These are phyloP conservation scores for Nothobranchius furzeri DNA, from an alignment of 2,113 vertebrate genomes.

Conservation along the genomic window DNA sequence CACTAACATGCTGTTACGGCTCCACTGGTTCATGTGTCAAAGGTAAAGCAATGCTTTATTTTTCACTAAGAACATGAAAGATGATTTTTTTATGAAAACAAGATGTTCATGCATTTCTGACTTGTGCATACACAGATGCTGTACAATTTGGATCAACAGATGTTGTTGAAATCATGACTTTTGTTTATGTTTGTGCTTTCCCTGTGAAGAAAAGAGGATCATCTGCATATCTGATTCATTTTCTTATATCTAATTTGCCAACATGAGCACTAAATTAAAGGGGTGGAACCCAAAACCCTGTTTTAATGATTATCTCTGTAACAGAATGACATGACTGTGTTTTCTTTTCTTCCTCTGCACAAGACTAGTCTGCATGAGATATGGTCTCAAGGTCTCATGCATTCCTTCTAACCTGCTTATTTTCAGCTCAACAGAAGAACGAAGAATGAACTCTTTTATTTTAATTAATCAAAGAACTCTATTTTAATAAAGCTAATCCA, in stretches of 20 bases:
- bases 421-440: too few relatives aligned
- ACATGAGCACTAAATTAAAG: constrained; percentile 50
- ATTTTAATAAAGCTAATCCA: too few relatives aligned
- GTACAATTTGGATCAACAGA: constrained; percentile 15
- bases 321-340: too few relatives aligned
- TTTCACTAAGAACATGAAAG: constrained; percentile 12
- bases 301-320: too few relatives aligned
- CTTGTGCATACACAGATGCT: constrained; percentile 10
- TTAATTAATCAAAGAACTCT: too few relatives aligned
- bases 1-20: constrained; percentile 1
- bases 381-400: too few relatives aligned
- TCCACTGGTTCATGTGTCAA: constrained; percentile 1
- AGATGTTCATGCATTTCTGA: not conserved
- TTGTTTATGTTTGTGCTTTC: constrained; percentile 32
- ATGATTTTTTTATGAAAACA: not conserved
- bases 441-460: too few relatives aligned
- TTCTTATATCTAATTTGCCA: constrained; percentile 29
- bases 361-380: too few relatives aligned
- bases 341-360: too few relatives aligned
- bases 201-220: constrained; percentile 11
- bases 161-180: constrained; percentile 26
- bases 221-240: constrained; percentile 5
- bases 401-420: too few relatives aligned
- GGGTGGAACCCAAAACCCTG: too few relatives aligned
- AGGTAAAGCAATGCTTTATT: constrained; percentile 4